Conservation (phyloP, 2,113 vertebrate genomes). For the Neotoma lepida region DNA sequence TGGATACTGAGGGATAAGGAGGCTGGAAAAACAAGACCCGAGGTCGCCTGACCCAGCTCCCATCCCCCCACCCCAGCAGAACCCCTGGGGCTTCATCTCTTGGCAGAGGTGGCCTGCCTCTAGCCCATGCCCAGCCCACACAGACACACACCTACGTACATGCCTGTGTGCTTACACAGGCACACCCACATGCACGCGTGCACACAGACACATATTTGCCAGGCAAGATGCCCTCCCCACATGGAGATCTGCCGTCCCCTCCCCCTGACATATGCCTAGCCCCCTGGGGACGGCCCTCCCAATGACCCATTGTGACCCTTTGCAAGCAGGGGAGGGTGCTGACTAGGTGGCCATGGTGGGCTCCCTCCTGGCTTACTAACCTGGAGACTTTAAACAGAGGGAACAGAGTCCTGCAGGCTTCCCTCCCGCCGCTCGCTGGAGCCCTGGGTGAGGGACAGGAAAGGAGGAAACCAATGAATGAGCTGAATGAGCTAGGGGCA, state of each 20-base stretch:
- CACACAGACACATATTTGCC: conserved; percentile 56
- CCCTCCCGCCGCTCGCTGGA: conserved; percentile 88
- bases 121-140: background rate
- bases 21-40: background rate
- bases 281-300: conserved; percentile 48
- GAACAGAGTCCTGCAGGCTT: conserved; percentile 90
- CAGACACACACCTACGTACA: conserved; percentile 34
- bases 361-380: conserved; percentile 86
- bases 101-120: background rate
- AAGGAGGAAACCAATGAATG: conserved; percentile 87
- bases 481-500: background rate
- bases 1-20: background rate
- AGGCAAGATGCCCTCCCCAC: conserved; percentile 69
- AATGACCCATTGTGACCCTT: background rate
- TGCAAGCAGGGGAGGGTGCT: conserved; percentile 22
- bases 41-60: background rate
- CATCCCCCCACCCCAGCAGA: background rate
- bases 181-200: conserved; percentile 59
- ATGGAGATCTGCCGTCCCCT: background rate
- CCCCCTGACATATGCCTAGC: conserved; percentile 45
- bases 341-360: conserved; percentile 46
- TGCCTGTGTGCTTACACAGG: conserved; percentile 35
- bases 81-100: background rate
- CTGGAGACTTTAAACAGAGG: conserved; percentile 91
- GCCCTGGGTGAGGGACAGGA: conserved; percentile 90